Evolutionary conservation across 2,797 vertebrate species (phyloP).

Genomic region (Limosa lapponica): DNA sequence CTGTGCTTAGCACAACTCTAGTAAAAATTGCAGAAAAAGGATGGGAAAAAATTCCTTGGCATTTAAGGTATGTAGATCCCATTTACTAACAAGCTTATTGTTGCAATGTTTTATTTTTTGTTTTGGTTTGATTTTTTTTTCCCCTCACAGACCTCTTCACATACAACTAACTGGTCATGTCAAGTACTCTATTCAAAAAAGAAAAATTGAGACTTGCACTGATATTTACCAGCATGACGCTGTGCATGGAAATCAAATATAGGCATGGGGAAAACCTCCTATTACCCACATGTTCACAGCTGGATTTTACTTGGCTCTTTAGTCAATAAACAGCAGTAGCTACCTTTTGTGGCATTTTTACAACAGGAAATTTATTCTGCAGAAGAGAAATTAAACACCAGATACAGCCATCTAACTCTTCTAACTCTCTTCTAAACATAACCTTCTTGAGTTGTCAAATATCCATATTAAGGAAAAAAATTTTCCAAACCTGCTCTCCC

Average conservation of each 20-base stretch:
- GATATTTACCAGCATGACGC: conserved; percentile 25
- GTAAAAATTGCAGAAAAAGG: not conserved
- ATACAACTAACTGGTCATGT: not conserved
- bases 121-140: not conserved
- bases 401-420: conserved; percentile 5
- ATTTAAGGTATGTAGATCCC: not conserved
- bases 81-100: not conserved
- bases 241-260: conserved; percentile 19
- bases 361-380: conserved; percentile 57
- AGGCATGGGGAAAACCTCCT: conserved; percentile 28
- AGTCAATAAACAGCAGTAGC: conserved; percentile 72
- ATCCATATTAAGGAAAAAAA: not conserved
- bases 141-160: not conserved
- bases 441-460: conserved; percentile 7
- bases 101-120: not conserved
- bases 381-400: conserved; percentile 46
- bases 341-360: conserved; percentile 68
- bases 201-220: conserved; percentile 6
- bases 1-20: not conserved
- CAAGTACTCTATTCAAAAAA: conserved; percentile 30
- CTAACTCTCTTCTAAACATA: conserved; percentile 19
- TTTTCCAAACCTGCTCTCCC: not conserved
- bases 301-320: conserved; percentile 67
- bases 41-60: not conserved
- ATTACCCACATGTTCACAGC: conserved; percentile 71